Conservation (phyloP, 2,113 vertebrate species). For the Nycticryphes semicollaris region DNA sequence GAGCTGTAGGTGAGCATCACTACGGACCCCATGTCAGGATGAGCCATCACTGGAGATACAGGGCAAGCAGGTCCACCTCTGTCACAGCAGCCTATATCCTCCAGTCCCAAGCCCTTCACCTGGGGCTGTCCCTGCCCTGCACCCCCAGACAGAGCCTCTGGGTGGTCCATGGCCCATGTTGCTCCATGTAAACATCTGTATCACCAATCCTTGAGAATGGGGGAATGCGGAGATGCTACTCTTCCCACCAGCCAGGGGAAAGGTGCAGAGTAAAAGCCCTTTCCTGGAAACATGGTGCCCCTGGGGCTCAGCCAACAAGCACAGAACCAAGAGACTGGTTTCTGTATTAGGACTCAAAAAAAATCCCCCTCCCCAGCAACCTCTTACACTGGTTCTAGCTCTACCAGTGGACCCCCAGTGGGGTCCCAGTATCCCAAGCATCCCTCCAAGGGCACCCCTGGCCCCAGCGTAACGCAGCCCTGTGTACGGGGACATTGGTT, state of each 20-base stretch:
- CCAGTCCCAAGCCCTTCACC: not conserved
- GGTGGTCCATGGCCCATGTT: fast-evolving
- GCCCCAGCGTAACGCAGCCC: not conserved
- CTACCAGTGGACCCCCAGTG: not conserved
- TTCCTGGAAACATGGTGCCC: not conserved
- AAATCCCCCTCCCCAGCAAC: not conserved
- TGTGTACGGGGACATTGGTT: fast-evolving
- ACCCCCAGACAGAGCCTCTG: not conserved
- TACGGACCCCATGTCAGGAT: fast-evolving
- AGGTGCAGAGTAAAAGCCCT: not conserved
- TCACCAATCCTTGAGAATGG: fast-evolving
- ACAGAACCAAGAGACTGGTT: not conserved
- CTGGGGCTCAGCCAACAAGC: not conserved
- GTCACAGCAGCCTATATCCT: not conserved
- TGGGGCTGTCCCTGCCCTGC: not conserved
- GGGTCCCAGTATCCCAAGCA: not conserved
- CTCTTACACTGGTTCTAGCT: not conserved
- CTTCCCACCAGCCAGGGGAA: not conserved
- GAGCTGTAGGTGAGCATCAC: not conserved
- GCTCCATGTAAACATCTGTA: not conserved
- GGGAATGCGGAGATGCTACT: not conserved
- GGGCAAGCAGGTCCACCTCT: not conserved
- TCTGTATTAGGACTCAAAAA: not conserved
- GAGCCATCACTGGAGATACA: fast-evolving
- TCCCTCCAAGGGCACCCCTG: not conserved